Evolutionary conservation across 2,797 vertebrate genomes (phyloP), one percentile per base, ranked within the genome.

Genomic region (Bradypus variegatus): DNA sequence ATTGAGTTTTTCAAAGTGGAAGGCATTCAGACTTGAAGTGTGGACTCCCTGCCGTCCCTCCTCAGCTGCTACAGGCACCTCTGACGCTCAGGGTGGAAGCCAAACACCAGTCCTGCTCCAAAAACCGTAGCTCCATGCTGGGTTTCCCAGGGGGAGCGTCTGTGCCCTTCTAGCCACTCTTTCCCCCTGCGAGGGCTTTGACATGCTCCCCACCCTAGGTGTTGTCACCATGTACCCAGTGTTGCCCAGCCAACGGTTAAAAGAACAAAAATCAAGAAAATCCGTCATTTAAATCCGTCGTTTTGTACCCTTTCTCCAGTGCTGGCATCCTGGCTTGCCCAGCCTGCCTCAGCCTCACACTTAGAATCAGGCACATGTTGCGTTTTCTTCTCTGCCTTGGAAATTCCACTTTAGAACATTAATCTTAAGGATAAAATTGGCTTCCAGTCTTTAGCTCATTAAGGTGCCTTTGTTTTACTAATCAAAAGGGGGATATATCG

Each of bases 371-470:
- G 33, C 13, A 1, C 27, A 15, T 14, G 4, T 1, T 3, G 21
- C 31, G 6, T 6, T 16, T 36, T 36, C 27, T 23, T 41, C 23
- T 18, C 18, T 31, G 84, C 53, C 48, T 50, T 60, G 38, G 36
- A 36, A 29, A 67, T 89, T 29, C 36, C 23, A 41, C 85, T 91
- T 64, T 38, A 27, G 48, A 88, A 31, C 50, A 64, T 14, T 33
- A 93, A 95, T 95, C 91, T 91, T n/a, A 48, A 62, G 91, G 70
- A 94, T 81, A 87, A 96, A 95, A 94, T 92, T 94, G 95, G 92
- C 94, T 97, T 95, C 88, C 92, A 69, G 2, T 69, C 94, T 92
- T 86, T 92, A 72, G 78, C 4, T 21, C 1, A 1, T 21, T 84
- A 90, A 64, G 36, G 83, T 64, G 81, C 70, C 90, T 91, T 95